Percentiles rank a stretch among this genome's conserved stretches.
These are phyloP conservation scores for Parapsyche elsis DNA, from an alignment of 1,140 invertebrate genomes.

Conservation along the genomic window DNA sequence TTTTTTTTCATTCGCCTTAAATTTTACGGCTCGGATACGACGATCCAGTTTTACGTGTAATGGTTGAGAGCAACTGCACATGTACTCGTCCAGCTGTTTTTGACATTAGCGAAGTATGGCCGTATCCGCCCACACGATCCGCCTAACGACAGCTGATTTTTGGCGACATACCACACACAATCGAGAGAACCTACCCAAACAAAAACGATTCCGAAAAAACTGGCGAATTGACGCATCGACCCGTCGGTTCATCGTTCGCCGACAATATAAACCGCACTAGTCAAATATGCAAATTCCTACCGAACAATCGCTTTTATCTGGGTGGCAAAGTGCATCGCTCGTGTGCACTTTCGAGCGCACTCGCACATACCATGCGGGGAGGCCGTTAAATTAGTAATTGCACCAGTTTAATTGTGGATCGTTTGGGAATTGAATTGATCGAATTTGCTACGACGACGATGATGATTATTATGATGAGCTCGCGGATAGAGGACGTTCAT, in stretches of 20 bases:
- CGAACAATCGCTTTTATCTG: too few relatives aligned
- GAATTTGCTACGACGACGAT: not conserved
- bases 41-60: too few relatives aligned
- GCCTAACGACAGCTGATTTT: constrained; percentile 3
- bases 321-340: too few relatives aligned
- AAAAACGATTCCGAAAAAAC: not conserved
- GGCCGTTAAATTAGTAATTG: not conserved
- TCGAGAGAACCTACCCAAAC: too few relatives aligned
- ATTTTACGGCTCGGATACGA: too few relatives aligned
- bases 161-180: too few relatives aligned
- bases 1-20: too few relatives aligned
- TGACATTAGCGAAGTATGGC: constrained; percentile 19
- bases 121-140: not conserved
- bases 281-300: not conserved
- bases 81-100: constrained; percentile 27
- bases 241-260: not conserved
- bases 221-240: not conserved
- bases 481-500: not conserved
- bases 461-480: not conserved
- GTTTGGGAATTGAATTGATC: not conserved
- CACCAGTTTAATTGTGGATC: not conserved
- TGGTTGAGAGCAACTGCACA: not conserved
- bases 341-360: too few relatives aligned
- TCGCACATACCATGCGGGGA: not conserved
- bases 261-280: not conserved